Conservation (phyloP, 2,797 vertebrate genomes). For the Chrosomus eos region DNA sequence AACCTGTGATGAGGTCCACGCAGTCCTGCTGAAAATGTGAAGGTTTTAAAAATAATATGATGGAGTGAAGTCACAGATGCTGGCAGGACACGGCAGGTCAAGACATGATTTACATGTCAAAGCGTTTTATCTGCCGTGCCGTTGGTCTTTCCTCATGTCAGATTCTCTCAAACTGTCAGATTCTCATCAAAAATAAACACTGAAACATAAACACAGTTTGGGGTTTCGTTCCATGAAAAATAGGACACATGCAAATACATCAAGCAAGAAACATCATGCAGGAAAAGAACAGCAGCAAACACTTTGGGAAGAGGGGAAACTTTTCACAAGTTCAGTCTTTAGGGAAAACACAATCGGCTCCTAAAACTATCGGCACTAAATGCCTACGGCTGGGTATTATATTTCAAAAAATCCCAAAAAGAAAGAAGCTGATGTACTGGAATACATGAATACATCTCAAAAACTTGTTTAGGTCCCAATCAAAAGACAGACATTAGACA, state of each 20-base stretch:
- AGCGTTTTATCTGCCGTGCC: neutral
- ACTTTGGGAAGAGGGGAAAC: neutral
- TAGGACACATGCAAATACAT: constrained; percentile 3
- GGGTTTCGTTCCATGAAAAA: neutral
- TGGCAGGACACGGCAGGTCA: neutral
- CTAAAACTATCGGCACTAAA: neutral
- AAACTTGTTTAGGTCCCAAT: neutral
- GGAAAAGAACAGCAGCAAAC: neutral
- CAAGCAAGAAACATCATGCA: neutral
- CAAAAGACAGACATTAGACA: neutral
- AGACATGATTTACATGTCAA: neutral
- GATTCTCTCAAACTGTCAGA: neutral
- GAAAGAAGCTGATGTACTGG: neutral
- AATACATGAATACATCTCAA: neutral
- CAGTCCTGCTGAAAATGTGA: neutral
- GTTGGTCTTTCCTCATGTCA: neutral
- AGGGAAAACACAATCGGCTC: neutral
- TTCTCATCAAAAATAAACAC: neutral
- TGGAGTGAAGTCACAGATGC: neutral
- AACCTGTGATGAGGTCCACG: neutral
- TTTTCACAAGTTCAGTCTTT: neutral
- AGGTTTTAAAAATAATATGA: neutral
- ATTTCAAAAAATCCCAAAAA: neutral
- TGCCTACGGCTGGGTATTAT: neutral
- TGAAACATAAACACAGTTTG: neutral